Conservation (phyloP, 1,140 invertebrate species). For the Bombus polaris region DNA sequence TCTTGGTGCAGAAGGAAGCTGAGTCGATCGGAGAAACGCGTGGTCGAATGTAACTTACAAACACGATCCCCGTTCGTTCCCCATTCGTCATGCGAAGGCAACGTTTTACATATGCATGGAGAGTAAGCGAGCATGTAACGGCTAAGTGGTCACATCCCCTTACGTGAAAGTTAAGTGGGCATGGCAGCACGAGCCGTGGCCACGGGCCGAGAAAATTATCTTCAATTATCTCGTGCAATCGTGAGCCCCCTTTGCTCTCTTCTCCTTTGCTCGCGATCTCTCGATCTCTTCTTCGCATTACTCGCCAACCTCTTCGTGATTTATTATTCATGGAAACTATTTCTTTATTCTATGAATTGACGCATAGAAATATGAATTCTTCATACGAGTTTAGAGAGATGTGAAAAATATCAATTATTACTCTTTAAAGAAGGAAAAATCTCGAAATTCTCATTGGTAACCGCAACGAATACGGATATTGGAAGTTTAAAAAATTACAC, state of each 20-base stretch:
- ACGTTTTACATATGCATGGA: constrained; percentile 70
- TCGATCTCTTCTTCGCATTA: not conserved
- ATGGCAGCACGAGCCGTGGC: constrained; percentile 75
- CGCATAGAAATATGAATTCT: not conserved
- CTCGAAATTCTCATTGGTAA: not conserved
- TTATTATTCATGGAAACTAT: constrained; percentile 1
- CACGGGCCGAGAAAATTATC: constrained; percentile 76
- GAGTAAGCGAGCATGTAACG: constrained; percentile 77
- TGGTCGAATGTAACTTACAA: constrained; percentile 37
- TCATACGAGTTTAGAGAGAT: too few species aligned
- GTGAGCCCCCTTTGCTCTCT: constrained; percentile 3
- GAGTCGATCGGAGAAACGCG: constrained; percentile 13
- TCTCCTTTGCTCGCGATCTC: not conserved
- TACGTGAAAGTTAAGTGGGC: constrained; percentile 80
- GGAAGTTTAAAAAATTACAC: not conserved
- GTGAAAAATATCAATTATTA: not conserved
- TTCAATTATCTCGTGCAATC: constrained; percentile 75
- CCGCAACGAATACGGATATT: not conserved
- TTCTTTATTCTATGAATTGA: not conserved
- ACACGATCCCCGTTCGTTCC: constrained; percentile 50
- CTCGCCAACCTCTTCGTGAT: constrained; percentile 1
- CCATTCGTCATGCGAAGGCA: constrained; percentile 69
- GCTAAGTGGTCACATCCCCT: constrained; percentile 77
- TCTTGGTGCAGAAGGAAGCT: not conserved
- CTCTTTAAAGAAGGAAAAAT: not conserved